phyloP scores from a whole-genome alignment of 35 echinoderm and acorn worm genomes.

The Amphiura filiformis region DNA sequence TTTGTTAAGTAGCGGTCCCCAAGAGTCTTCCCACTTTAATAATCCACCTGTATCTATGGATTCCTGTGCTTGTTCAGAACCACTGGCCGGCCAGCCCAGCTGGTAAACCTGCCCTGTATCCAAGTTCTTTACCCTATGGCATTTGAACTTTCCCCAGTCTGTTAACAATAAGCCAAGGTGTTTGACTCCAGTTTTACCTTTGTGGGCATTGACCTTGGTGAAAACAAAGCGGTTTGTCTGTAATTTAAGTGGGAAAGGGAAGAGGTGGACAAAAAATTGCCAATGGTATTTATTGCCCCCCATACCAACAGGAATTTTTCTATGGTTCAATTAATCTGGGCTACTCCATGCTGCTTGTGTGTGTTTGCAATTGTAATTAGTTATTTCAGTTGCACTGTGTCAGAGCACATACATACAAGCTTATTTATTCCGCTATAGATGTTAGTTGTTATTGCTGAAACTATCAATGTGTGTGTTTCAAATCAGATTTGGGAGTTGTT shows the following conservation, averaged over 20 bases:
- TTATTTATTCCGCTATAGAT: neutral
- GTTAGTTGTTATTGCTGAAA: no score
- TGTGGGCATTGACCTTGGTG: neutral
- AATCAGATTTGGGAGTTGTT: neutral
- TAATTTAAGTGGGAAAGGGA: neutral
- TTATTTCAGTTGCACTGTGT: neutral
- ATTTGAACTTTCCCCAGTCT: neutral
- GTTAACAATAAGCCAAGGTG: neutral
- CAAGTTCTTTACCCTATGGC: neutral
- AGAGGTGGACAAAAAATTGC: neutral
- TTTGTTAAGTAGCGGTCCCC: no score
- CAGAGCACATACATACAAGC: neutral
- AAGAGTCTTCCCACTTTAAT: no score
- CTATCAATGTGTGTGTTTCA: no score
- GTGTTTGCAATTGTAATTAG: neutral
- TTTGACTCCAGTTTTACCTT: neutral
- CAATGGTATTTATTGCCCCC: constrained; percentile 1
- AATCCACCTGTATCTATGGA: no score
- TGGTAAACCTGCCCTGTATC: neutral
- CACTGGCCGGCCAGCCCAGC: no score
- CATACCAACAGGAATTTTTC: neutral
- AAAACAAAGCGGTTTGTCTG: neutral
- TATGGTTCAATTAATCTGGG: neutral
- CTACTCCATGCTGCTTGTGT: neutral
- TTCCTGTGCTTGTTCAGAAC: no score